These are phyloP conservation scores for Atrichornis clamosus DNA, from an alignment of 2,113 vertebrate species.

Conservation along the genomic window DNA sequence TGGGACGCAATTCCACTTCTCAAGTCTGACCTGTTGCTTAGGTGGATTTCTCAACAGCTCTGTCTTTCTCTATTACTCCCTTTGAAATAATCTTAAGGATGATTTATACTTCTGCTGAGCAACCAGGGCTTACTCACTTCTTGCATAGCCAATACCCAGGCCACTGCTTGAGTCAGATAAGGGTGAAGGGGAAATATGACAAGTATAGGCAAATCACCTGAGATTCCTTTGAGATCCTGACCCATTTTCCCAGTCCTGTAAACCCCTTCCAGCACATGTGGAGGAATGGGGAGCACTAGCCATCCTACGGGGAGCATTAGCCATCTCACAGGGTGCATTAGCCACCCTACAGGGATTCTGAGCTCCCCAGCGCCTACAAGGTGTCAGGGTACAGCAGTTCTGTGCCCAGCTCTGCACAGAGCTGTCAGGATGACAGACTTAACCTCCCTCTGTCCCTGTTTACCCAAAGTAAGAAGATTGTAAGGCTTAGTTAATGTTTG, in stretches of 20 bases:
- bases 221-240: background rate
- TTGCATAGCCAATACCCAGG: background rate
- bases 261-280: background rate
- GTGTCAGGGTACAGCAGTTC: background rate
- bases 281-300: background rate
- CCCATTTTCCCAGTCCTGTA: background rate
- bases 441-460: constrained; percentile 62
- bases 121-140: background rate
- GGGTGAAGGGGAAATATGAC: background rate
- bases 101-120: background rate
- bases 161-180: background rate
- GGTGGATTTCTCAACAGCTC: background rate
- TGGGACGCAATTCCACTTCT: background rate
- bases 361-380: background rate
- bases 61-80: background rate
- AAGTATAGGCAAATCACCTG: background rate
- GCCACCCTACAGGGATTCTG: background rate
- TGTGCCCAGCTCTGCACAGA: background rate
- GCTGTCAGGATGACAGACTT: constrained; percentile 56
- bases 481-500: constrained; percentile 52
- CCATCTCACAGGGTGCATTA: rapidly evolving
- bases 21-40: background rate
- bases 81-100: background rate
- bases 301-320: background rate
- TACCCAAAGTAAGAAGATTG: constrained; percentile 66